These are phyloP conservation scores for Polyodon spathula DNA, from an alignment of 2,113 vertebrate species.

Conservation along the genomic window DNA sequence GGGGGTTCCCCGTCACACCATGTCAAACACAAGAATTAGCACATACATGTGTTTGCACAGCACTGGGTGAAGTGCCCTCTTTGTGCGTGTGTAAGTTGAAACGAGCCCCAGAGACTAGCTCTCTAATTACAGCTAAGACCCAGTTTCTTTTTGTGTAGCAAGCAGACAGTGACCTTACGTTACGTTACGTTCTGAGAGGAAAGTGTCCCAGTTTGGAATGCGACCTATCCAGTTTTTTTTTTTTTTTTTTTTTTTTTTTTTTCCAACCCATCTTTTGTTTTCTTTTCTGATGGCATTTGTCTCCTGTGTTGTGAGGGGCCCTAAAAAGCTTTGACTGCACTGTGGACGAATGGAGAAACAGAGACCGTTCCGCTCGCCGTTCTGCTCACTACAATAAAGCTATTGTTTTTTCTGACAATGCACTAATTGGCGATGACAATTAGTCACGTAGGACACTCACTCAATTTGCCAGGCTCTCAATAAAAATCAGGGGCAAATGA, in stretches of 20 bases:
- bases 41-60: background rate
- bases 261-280: slow-evolving; percentile 60
- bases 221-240: background rate
- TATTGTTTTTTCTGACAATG: slow-evolving; percentile 83
- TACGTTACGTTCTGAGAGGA: no score
- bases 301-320: slow-evolving; percentile 67
- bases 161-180: slow-evolving; percentile 39
- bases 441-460: slow-evolving; percentile 62
- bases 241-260: slow-evolving; percentile 10
- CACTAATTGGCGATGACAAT: slow-evolving; percentile 94
- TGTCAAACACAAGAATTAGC: background rate
- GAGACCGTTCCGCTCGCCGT: slow-evolving; percentile 67
- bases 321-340: slow-evolving; percentile 93
- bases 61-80: background rate
- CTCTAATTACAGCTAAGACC: slow-evolving; percentile 64
- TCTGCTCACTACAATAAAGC: slow-evolving; percentile 77
- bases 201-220: no score
- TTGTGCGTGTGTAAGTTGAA: slow-evolving; percentile 39
- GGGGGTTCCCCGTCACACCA: no score
- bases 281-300: slow-evolving; percentile 77
- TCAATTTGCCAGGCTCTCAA: slow-evolving; percentile 60
- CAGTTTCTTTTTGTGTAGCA: slow-evolving; percentile 47
- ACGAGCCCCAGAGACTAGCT: slow-evolving; percentile 48
- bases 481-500: slow-evolving; percentile 44
- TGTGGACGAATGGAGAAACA: slow-evolving; percentile 87